Percentiles rank a stretch among this genome's conserved stretches.
Conservation (phyloP, 2,888 invertebrate species). For the Cataglyphis rosenhaueri region DNA sequence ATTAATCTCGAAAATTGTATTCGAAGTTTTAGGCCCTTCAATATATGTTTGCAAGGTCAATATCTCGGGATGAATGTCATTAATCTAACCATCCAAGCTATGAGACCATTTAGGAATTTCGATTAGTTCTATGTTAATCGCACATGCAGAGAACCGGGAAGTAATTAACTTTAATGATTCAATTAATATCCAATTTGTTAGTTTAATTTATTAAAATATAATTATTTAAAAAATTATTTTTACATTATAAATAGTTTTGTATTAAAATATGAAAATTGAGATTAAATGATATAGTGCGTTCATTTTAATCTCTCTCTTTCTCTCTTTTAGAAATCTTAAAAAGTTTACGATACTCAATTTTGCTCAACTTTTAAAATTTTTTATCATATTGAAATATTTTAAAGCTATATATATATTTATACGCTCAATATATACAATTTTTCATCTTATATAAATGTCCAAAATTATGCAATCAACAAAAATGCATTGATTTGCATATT, state of each 20-base stretch:
- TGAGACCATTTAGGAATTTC: conserved; percentile 36
- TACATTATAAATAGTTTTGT: neutral
- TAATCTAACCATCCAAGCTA: conserved; percentile 18
- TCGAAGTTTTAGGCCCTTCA: conserved; percentile 4
- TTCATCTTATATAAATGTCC: neutral
- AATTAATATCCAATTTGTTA: neutral
- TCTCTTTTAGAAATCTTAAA: neutral
- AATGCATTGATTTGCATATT: neutral
- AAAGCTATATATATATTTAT: neutral
- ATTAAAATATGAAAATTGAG: neutral
- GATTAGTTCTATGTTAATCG: conserved; percentile 50
- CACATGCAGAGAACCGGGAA: conserved; percentile 14
- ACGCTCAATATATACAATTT: neutral
- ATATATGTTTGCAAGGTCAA: conserved; percentile 35
- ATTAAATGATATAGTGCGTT: neutral
- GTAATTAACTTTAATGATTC: conserved; percentile 45
- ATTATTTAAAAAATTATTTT: conserved; percentile 9
- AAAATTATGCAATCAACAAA: neutral
- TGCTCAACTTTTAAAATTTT: neutral
- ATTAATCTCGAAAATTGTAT: conserved; percentile 31
- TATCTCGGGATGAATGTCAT: conserved; percentile 38
- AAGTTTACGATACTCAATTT: neutral
- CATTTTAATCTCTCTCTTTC: neutral
- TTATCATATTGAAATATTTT: conserved; percentile 9
- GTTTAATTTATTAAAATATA: neutral